Evolutionary conservation across 2,797 vertebrate genomes (phyloP).

Genomic region (Halcyon chelicuti): DNA sequence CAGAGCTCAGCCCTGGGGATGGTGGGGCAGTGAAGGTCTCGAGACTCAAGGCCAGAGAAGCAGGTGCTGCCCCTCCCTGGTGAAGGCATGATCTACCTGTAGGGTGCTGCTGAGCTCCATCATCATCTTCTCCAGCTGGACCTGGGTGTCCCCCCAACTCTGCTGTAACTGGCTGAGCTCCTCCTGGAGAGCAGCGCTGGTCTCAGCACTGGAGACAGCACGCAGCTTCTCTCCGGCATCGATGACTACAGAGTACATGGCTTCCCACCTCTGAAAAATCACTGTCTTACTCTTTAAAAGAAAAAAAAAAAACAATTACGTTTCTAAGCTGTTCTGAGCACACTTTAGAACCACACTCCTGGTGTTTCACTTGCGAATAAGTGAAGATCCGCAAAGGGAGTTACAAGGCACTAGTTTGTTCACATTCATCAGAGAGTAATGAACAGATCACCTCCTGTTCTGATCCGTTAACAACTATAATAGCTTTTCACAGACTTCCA

Average conservation of each 20-base stretch:
- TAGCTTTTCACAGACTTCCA: not conserved
- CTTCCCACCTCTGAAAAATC: slow-evolving; percentile 84
- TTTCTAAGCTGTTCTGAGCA: not conserved
- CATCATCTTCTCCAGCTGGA: slow-evolving; percentile 77
- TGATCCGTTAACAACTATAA: not conserved
- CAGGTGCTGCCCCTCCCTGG: not conserved
- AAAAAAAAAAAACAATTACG: not conserved
- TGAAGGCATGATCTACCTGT: slow-evolving; percentile 77
- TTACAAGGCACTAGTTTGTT: not conserved
- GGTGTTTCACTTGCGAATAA: not conserved
- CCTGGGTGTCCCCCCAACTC: slow-evolving; percentile 81
- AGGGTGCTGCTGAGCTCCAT: slow-evolving; percentile 73
- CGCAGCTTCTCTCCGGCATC: slow-evolving; percentile 85
- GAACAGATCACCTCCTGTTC: not conserved
- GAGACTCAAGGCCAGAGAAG: not conserved
- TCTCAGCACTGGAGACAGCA: slow-evolving; percentile 72
- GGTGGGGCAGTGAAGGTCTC: not conserved
- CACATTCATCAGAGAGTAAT: not conserved
- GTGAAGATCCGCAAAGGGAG: not conserved
- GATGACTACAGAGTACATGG: slow-evolving; percentile 81
- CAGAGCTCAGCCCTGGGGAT: not conserved
- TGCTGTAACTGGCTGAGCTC: slow-evolving; percentile 84
- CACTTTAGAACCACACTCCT: not conserved
- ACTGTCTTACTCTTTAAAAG: slow-evolving; percentile 82
- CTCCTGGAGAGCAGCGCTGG: slow-evolving; percentile 75